These are phyloP conservation scores for Sterrhoptilus dennistouni DNA, from an alignment of 2,113 vertebrate species.

Conservation along the genomic window DNA sequence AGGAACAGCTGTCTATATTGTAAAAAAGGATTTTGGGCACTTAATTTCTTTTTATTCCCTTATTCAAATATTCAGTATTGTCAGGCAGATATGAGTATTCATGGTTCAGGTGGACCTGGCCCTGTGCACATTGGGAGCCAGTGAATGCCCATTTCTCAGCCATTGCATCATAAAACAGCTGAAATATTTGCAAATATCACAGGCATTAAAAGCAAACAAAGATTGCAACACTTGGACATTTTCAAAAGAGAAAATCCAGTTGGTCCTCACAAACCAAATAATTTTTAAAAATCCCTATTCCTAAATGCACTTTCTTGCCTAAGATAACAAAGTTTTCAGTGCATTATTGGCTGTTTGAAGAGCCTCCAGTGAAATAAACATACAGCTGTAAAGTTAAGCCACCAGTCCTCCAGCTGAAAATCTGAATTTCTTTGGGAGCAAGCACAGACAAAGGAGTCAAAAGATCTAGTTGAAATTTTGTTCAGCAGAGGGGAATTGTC, in stretches of 20 bases:
- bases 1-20: background rate
- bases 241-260: background rate
- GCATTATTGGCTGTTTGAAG: background rate
- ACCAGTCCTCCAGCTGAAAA: background rate
- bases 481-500: background rate
- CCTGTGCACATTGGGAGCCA: fast-evolving
- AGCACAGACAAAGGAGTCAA: background rate
- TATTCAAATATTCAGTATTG: background rate
- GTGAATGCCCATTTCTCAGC: background rate
- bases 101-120: background rate
- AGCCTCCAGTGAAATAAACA: background rate
- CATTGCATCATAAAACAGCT: background rate
- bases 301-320: background rate
- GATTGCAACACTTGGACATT: background rate
- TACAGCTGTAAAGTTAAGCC: background rate
- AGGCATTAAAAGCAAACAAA: background rate
- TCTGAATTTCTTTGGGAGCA: background rate
- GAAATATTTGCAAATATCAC: background rate
- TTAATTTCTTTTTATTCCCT: background rate
- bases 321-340: background rate
- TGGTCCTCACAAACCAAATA: background rate
- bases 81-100: background rate
- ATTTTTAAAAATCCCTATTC: background rate
- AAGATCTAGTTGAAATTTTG: background rate
- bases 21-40: background rate